Conservation (phyloP, 92 coral and sea anemone genomes). For the Phymanthus crucifer region DNA sequence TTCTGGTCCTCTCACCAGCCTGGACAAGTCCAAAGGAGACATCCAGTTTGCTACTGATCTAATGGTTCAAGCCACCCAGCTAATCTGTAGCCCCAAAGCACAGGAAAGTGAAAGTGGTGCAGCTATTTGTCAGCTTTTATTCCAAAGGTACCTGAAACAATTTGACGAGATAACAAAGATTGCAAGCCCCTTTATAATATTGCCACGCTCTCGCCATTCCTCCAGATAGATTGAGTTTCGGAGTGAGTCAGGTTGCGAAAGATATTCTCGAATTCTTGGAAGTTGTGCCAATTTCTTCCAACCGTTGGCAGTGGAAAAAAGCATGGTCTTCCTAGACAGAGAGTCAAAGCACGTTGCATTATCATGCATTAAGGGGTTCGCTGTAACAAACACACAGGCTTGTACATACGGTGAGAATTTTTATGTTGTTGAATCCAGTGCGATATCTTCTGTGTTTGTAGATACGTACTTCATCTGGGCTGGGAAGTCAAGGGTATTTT, state of each 20-base stretch:
- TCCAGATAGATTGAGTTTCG: too few relatives aligned
- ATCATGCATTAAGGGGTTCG: too few relatives aligned
- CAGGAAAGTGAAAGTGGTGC: conserved; percentile 77
- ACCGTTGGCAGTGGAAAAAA: too few relatives aligned
- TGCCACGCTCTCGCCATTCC: too few relatives aligned
- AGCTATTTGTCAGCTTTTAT: conserved; percentile 53
- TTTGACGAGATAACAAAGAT: neutral
- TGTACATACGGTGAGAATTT: too few relatives aligned
- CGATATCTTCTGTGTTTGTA: neutral
- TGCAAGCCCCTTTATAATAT: neutral
- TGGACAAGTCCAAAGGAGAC: conserved; percentile 30
- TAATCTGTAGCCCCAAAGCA: conserved; percentile 61
- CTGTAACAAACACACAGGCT: too few relatives aligned
- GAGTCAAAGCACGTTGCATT: too few relatives aligned
- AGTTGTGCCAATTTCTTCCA: too few relatives aligned
- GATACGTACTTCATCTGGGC: conserved; percentile 10
- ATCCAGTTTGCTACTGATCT: conserved; percentile 15
- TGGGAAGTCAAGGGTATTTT: conserved; percentile 14
- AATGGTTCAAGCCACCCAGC: conserved; percentile 38
- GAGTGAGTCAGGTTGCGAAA: too few relatives aligned
- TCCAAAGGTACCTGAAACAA: conserved; percentile 45
- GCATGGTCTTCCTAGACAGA: too few relatives aligned
- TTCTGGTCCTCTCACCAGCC: conserved; percentile 40
- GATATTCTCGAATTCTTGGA: too few relatives aligned
- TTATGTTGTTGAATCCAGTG: neutral